Evolutionary conservation across 1,140 invertebrate species (phyloP), one percentile per base, ranked within the genome.

Genomic region (Globodera rostochiensis): DNA sequence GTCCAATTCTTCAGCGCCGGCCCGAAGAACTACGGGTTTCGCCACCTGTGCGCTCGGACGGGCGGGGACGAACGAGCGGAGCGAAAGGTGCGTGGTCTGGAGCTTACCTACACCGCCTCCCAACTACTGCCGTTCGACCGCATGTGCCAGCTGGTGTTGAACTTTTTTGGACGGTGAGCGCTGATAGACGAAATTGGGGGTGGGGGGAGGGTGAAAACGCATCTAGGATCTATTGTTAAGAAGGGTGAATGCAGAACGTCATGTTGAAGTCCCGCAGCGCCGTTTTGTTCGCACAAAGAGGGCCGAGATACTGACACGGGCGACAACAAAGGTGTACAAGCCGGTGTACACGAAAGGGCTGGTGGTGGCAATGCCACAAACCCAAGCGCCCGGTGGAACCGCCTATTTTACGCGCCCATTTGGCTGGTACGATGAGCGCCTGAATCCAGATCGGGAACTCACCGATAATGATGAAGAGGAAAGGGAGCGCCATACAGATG

Each of bases 11-110:
- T 36, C 3, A 36, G 36, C 36, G 36, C 77, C 7, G 79, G 79
- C 6, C 77, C 79, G 11, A 80, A 80, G 8, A 80, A 80, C n/a
- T 80, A 80, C 57, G 79, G 79, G 13, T 80, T 50, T 57, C 81
- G 81, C 3, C 73, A 74, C 11, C 19, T 7, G 21, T 50, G 57
- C 57, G 49, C 21, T 8, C 1, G 3, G 25, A 50, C 13, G 6
- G 73, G 73, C 6, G n/a, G 6, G 49, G 73, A 74, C 57, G 73
- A 74, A 0, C 21, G 73, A 4, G 73, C 73, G 21, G 73, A 74
- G 45, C 45, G 49, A 0, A 74, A 74, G 11, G 57, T 74, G 1
- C 73, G 73, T 11, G 49, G 49, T 7, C 57, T 74, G 19, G 49
- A 50, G n/a, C 25, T 74, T 21, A 53, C 73, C 57, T 74, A 74